Conservation (phyloP, 2,888 invertebrate genomes). For the Cantharis rustica region DNA sequence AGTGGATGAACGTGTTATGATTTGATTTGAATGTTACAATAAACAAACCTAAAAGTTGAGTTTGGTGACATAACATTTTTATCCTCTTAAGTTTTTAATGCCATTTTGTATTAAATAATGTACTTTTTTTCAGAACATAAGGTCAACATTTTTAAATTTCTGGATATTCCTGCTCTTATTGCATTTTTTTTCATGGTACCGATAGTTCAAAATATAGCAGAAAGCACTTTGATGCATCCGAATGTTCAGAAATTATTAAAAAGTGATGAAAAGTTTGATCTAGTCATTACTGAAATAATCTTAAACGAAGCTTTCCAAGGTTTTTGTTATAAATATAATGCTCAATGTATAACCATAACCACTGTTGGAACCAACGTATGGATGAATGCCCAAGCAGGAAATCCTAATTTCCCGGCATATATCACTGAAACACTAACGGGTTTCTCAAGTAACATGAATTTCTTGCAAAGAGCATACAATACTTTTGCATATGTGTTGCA, state of each 20-base stretch:
- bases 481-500: neutral
- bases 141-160: neutral
- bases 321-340: constrained; percentile 37
- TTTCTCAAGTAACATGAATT: constrained; percentile 24
- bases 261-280: constrained; percentile 42
- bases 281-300: constrained; percentile 44
- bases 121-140: neutral
- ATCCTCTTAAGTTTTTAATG: too few species aligned
- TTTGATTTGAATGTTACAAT: too few species aligned
- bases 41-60: too few species aligned
- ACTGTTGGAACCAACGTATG: constrained; percentile 33
- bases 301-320: constrained; percentile 41
- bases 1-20: too few species aligned
- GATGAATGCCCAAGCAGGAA: constrained; percentile 39
- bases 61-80: too few species aligned
- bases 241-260: constrained; percentile 41
- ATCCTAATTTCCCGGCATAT: constrained; percentile 38
- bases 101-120: too few species aligned
- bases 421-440: constrained; percentile 33
- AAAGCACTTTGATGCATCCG: constrained; percentile 28
- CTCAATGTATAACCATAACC: constrained; percentile 37
- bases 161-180: neutral
- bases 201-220: constrained; percentile 6
- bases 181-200: neutral
- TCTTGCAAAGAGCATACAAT: constrained; percentile 3